phyloP scores from a whole-genome alignment of 2,113 vertebrate species.

The Podarcis cretensis region DNA sequence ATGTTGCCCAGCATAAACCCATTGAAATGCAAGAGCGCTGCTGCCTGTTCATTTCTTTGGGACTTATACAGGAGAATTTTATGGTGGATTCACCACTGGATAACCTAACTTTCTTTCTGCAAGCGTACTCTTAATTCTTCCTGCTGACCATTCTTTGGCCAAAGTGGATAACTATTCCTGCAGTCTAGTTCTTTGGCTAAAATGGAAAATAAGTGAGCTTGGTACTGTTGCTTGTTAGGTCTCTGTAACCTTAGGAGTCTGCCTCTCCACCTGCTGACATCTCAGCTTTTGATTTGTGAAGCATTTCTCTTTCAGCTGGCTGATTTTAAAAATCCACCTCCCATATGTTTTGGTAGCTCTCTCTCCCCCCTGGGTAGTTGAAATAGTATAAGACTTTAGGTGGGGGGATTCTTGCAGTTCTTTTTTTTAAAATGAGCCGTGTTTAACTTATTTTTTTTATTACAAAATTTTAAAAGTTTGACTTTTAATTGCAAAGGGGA shows the following conservation, averaged over 20 bases:
- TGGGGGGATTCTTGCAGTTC: background rate
- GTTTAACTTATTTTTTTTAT: background rate
- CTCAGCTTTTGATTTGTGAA: background rate
- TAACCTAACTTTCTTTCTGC: background rate
- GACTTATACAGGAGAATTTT: background rate
- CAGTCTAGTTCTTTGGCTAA: background rate
- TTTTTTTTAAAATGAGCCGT: background rate
- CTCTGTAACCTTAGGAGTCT: background rate
- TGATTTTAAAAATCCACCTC: background rate
- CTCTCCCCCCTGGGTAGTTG: background rate
- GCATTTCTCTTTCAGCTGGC: background rate
- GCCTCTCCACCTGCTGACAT: background rate
- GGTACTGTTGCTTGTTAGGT: background rate
- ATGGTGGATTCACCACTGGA: background rate
- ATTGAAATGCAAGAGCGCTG: background rate
- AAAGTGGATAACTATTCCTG: background rate
- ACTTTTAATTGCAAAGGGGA: background rate
- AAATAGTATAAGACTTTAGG: background rate
- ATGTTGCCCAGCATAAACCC: background rate
- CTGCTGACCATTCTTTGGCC: background rate
- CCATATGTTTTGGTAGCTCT: background rate
- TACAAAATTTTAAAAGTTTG: background rate
- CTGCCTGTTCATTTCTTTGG: background rate
- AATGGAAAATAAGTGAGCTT: background rate
- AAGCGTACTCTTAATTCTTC: background rate